Conservation (phyloP, 1,140 invertebrate species). For the silkworm (Bombyx mori) region ASM3026992v2 NC_085129.1:10477501-10478000, state of each 20-base stretch:
- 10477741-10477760: conserved; percentile 19
- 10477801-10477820: conserved; percentile 33
- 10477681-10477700: background rate
- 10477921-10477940: conserved; percentile 21
- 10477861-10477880: conserved; percentile 27
- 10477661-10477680: too few relatives aligned
- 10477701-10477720: conserved; percentile 1
- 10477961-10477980: conserved; percentile 11
- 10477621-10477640: too few relatives aligned
- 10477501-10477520: too few relatives aligned
- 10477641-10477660: too few relatives aligned
- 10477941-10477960: conserved; percentile 13
- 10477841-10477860: conserved; percentile 22
- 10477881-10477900: conserved; percentile 20
- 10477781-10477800: conserved; percentile 28
- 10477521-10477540: too few relatives aligned
- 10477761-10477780: conserved; percentile 20
- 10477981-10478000: conserved; percentile 16
- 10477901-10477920: conserved; percentile 18
- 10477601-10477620: too few relatives aligned
- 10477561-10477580: too few relatives aligned
- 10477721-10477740: conserved; percentile 20
- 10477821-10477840: conserved; percentile 25
- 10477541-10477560: too few relatives aligned
- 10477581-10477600: too few relatives aligned